Evolutionary conservation across 92 coral and sea anemone species (phyloP), one percentile per base, ranked within the genome.

Genomic region (Chrysogorgia sp.): DNA sequence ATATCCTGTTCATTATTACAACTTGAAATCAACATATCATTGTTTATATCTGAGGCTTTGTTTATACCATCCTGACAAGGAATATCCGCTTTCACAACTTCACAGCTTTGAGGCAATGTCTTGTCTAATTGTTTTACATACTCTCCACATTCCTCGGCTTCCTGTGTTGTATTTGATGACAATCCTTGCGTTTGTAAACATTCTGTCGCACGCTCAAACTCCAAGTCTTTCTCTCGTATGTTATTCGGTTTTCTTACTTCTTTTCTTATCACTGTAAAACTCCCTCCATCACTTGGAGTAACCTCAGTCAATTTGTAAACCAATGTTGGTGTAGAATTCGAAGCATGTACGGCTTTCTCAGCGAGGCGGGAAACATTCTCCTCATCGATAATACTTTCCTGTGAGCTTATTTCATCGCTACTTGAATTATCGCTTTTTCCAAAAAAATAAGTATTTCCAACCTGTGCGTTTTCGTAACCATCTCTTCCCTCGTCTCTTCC

Each of bases 271-370:
- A 55, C 79, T 19, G 47, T 72, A 56, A 32, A 72, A 26, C 26
- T 34, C 10, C 55, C 31, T 28, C 10, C 76, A 20, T 47, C 23
- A 34, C 10, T 45, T 48, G 14, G 17, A 6, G 14, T 15, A 47
- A 47, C 63, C 23, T 72, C 45, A 10, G 49, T 53, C 29, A 72
- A 13, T 72, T 56, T 72, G 65, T 72, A 53, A 72, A 72, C 65
- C 31, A 49, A 53, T 20, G 34, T 56, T 22, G 25, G 33, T 50
- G 77, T 71, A 19, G 62, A 26, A 71, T 71, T 48, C 40, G 52
- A 13, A 29, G 12, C 49, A 71, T 49, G 47, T 31, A 28, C 32
- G 50, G 63, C 58, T 34, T 55, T 32, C 28, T 32, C 48, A 3
- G 0, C 48, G 15, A 6, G 8, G 58, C 50, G 58, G 0, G 33